Evolutionary conservation across 2,113 vertebrate genomes (phyloP).

Genomic region (Dendrocopos noguchii): DNA sequence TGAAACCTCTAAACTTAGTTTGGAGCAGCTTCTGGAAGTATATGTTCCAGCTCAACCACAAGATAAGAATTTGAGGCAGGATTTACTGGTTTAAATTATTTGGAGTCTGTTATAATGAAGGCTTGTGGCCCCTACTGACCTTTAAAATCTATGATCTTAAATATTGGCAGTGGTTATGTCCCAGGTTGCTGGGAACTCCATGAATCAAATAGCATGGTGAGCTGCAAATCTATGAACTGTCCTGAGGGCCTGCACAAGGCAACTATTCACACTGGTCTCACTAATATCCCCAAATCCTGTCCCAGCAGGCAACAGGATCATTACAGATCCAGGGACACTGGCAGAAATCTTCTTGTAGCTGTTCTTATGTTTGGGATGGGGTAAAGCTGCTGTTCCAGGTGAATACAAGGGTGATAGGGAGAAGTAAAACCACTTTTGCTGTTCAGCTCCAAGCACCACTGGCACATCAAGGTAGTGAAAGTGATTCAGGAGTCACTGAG

Average conservation of each 20-base stretch:
- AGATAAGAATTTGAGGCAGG: constrained; percentile 10
- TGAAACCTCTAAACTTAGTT: background rate
- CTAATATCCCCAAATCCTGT: background rate
- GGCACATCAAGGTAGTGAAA: background rate
- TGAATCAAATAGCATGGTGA: background rate
- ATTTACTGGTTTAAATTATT: constrained; percentile 35
- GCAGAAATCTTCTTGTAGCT: background rate
- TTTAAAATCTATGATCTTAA: constrained; percentile 29
- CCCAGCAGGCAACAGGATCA: background rate
- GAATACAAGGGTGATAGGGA: background rate
- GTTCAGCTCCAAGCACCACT: background rate
- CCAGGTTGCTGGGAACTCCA: background rate
- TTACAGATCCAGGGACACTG: background rate
- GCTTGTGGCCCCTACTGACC: background rate
- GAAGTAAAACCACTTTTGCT: background rate
- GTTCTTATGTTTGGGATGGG: background rate
- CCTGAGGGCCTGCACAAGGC: background rate
- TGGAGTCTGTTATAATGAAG: background rate
- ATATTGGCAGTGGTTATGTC: background rate
- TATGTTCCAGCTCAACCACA: background rate
- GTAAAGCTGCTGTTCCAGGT: background rate
- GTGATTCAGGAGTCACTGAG: background rate
- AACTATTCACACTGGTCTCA: background rate
- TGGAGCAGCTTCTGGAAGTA: constrained; percentile 1
- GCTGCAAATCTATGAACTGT: background rate